Base-by-base conservation (phyloP, 1,140 invertebrate genomes). In the Drosophila ironensis region DNA sequence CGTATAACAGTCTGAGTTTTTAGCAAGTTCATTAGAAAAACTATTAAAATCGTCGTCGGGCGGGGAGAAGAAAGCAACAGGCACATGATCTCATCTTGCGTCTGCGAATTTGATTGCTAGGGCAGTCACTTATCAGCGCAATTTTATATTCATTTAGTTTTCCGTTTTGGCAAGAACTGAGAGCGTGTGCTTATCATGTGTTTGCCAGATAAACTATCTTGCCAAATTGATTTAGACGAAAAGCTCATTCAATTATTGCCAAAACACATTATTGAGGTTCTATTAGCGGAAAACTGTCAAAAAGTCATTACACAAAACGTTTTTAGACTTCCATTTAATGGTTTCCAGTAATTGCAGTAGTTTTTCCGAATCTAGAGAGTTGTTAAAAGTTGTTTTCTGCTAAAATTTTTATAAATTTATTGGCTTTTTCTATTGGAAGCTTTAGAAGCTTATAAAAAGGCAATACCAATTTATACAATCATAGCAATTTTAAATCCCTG, bases 31-130 rank as follows among this genome's bases (percentile, higher is more conserved):
- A 64, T 72, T 61, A 63, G 66, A 40, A 52, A 37, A 75, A 72
- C 72, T 70, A 71, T 56, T 60, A 71, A 47, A 24, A 52, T 50
- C n/a, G 12, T 8, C 27, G 59, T 51, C 35, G 30, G 22, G 11
- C 30, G 28, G 12, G 4, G 17, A 22, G 19, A 6, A 35, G n/a
- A 47, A 14, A 12, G 35, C 38, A 27, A 54, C 54, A 46, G 54
- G 46, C 77, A 70, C 68, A 84, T 78, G 73, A 84, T 84, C 69
- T 59, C 67, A 59, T 59, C 69, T 59, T 25, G 33, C 24, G 22
- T 14, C 40, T 25, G 44, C 27, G 41, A 64, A 56, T 40, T 38
- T 25, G n/a, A 44, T 46, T 24, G 14, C 35, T 30, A 44, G 28
- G 54, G 54, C 33, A 27, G 30, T 6, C 37, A 16, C 44, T 53